Evolutionary conservation across 2,888 invertebrate species (phyloP).

Genomic region (Epistrophe eligans): DNA sequence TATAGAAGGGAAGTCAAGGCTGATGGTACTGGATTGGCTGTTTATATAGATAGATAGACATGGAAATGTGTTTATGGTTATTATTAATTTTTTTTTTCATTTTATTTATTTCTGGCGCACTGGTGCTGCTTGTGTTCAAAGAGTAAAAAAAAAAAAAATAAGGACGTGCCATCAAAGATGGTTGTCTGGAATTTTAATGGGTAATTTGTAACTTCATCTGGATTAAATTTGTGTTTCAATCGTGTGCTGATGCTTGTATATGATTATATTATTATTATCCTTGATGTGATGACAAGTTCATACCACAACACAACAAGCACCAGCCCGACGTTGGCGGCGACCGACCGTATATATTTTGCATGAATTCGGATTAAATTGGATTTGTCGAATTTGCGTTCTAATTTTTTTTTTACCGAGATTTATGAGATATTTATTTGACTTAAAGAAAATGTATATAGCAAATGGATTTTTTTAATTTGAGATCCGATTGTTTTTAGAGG

Average conservation of each 20-base stretch:
- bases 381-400: constrained; percentile 7
- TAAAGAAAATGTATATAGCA: too few relatives aligned
- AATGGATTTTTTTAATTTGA: too few relatives aligned
- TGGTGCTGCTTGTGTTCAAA: background rate
- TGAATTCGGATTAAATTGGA: constrained; percentile 46
- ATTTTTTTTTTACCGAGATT: constrained; percentile 14
- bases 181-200: constrained; percentile 68
- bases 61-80: constrained; percentile 61
- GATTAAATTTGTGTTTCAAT: constrained; percentile 65
- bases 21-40: background rate
- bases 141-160: background rate
- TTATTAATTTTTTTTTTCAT: constrained; percentile 8
- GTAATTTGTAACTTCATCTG: constrained; percentile 72
- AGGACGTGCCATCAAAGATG: constrained; percentile 35
- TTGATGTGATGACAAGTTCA: constrained; percentile 68
- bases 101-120: constrained; percentile 1
- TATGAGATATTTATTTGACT: background rate
- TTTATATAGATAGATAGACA: constrained; percentile 39
- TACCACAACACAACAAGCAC: background rate
- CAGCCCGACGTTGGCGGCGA: background rate
- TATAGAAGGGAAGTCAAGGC: constrained; percentile 53
- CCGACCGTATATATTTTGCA: background rate
- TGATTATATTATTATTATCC: constrained; percentile 60
- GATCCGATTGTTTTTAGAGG: too few relatives aligned
- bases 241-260: constrained; percentile 51